A percentile compares a stretch with the other conserved stretches of the same genome.
Conservation (phyloP, 2,797 vertebrate genomes). For the Anisognathus igniventris region DNA sequence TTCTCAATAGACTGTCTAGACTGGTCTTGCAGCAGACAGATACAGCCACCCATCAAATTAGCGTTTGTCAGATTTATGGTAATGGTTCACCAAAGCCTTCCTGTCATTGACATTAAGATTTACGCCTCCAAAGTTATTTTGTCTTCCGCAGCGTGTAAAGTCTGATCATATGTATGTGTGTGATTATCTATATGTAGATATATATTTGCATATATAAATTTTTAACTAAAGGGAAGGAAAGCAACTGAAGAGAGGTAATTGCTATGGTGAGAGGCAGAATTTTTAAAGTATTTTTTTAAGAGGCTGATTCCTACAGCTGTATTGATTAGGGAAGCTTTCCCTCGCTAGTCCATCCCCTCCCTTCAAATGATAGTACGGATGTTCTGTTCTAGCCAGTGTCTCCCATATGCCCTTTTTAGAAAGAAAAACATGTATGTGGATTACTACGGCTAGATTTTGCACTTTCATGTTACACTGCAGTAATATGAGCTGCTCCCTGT, state of each 20-base stretch:
- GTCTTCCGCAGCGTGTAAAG: slow-evolving; percentile 74
- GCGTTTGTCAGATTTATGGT: slow-evolving; percentile 99
- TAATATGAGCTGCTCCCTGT: slow-evolving; percentile 84
- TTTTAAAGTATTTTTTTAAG: slow-evolving; percentile 23
- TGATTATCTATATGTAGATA: slow-evolving; percentile 8
- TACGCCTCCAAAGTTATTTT: slow-evolving; percentile 83
- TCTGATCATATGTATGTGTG: slow-evolving; percentile 62
- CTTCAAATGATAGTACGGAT: slow-evolving; percentile 67
- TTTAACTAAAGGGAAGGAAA: slow-evolving; percentile 47
- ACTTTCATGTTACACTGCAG: slow-evolving; percentile 89
- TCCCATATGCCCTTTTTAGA: slow-evolving; percentile 78
- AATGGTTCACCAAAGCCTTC: slow-evolving; percentile 98
- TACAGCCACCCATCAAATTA: slow-evolving; percentile 99
- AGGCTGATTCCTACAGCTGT: slow-evolving; percentile 22
- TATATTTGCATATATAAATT: slow-evolving; percentile 56
- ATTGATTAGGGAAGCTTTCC: slow-evolving; percentile 64
- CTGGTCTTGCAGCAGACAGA: slow-evolving; percentile 98
- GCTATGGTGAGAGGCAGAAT: not conserved
- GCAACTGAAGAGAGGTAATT: slow-evolving; percentile 25
- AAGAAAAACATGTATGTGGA: slow-evolving; percentile 85
- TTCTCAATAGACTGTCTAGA: slow-evolving; percentile 99
- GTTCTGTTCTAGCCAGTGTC: slow-evolving; percentile 63
- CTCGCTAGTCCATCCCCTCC: not conserved
- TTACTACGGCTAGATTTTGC: slow-evolving; percentile 76
- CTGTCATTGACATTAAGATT: slow-evolving; percentile 99